phyloP scores from a whole-genome alignment of 2,888 invertebrate genomes.

The Pemphredon lugubris region DNA sequence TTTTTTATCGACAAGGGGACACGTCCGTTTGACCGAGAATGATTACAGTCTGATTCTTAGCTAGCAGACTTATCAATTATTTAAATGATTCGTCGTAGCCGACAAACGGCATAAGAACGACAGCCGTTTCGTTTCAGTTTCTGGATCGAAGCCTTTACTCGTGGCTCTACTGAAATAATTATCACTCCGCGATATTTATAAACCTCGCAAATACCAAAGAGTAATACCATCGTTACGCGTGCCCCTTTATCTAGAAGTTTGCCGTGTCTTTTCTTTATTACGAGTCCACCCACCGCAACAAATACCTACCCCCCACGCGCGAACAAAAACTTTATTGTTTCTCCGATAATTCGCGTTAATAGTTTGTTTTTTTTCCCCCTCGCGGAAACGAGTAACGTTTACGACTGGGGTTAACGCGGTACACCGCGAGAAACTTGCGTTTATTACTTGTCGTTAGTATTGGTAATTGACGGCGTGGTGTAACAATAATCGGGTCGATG shows the following conservation, averaged over 20 bases:
- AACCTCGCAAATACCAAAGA: constrained; percentile 58
- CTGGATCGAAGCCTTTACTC: constrained; percentile 54
- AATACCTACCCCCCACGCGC: neutral
- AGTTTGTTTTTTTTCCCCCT: too few species aligned
- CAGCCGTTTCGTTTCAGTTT: constrained; percentile 31
- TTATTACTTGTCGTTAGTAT: too few species aligned
- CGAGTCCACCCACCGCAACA: too few species aligned
- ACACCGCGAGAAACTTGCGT: too few species aligned
- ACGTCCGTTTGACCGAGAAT: neutral
- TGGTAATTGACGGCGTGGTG: too few species aligned
- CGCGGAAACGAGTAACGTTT: too few species aligned
- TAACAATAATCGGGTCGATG: too few species aligned
- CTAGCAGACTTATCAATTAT: neutral
- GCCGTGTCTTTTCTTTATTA: neutral
- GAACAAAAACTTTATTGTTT: neutral
- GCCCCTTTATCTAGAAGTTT: constrained; percentile 18
- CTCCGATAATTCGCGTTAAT: neutral
- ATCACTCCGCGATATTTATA: constrained; percentile 55
- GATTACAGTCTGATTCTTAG: neutral
- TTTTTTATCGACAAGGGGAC: too few species aligned
- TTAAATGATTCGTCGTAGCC: neutral
- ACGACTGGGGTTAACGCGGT: too few species aligned
- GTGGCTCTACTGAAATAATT: constrained; percentile 58
- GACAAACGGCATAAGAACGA: constrained; percentile 39
- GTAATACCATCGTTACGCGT: constrained; percentile 29